Percentiles rank a stretch among this genome's conserved stretches.
Evolutionary conservation across 2,888 invertebrate genomes (phyloP).

Genomic region (Drosophila tripunctata): DNA sequence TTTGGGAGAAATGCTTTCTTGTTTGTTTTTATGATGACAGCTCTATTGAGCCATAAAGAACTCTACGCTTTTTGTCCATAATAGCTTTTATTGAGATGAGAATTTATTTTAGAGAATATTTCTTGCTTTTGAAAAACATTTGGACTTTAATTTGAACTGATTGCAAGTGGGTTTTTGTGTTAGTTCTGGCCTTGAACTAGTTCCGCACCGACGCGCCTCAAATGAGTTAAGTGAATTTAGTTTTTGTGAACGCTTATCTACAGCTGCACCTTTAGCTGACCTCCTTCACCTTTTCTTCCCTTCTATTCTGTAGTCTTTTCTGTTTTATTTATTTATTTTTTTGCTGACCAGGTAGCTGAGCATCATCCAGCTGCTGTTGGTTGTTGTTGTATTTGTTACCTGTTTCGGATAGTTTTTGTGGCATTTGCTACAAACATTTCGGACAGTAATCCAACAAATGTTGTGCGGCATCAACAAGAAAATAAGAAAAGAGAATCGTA

Average conservation of each 20-base stretch:
- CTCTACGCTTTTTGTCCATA: neutral
- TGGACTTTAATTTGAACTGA: neutral
- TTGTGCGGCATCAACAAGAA: constrained; percentile 8
- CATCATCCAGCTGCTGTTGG: constrained; percentile 28
- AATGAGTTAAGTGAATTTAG: constrained; percentile 20
- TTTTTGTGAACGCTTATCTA: constrained; percentile 16
- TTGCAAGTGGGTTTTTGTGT: neutral
- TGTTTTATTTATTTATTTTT: neutral
- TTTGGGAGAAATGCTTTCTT: constrained; percentile 9
- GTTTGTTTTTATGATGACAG: neutral
- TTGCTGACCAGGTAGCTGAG: constrained; percentile 27
- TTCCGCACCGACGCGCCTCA: constrained; percentile 18
- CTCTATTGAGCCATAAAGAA: neutral
- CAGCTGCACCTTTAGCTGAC: constrained; percentile 38
- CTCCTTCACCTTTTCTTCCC: neutral
- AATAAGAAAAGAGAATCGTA: neutral
- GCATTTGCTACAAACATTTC: constrained; percentile 33
- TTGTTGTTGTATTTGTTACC: constrained; percentile 30
- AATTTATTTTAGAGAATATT: neutral
- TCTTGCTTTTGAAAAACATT: neutral
- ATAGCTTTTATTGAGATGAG: neutral
- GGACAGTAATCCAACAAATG: constrained; percentile 49
- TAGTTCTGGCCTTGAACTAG: constrained; percentile 45
- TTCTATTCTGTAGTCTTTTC: neutral
- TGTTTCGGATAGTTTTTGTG: constrained; percentile 23